Base-by-base conservation (phyloP, 23 tunicate genomes). In the Ciona savignyi region DNA sequence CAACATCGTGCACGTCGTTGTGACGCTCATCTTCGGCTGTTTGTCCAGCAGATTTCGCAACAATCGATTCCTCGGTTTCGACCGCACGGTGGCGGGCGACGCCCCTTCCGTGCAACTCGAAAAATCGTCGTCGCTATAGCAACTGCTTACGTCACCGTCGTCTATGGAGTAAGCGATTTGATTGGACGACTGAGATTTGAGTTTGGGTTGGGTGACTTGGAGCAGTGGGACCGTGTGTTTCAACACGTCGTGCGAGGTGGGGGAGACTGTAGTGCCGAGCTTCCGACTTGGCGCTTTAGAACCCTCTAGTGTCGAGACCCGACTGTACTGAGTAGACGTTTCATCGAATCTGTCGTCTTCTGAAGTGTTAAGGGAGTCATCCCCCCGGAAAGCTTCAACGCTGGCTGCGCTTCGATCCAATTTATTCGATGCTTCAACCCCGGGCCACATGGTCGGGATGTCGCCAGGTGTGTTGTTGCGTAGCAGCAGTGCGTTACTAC, bases 1-100 rank as follows among this genome's bases (percentile, higher is more conserved):
- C 22, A 77, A 63, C 72, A 77, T 34, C 33, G 81, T 77, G 63
- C 81, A 77, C 1, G 70, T 77, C 24, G 81, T 77, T 23, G 72
- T 23, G 1, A 66, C 72, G 33, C 81, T 77, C 34, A 66, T 20
- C 35, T 77, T 77, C 33, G 81, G 63, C 72, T 77, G 72, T 66
- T 77, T 77, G 25, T 77, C 81, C 32, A 30, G 27, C 23, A 65
- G 63, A 23, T 66, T 30, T 25, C 72, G 81, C 32, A 77, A 23
- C 23, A 77, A 35, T 2, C 72, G 81, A 32, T 66, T 27, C 25
- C 66, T 66, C 4, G 65, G 28, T 4, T 74, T 27, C 21, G 67
- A 20, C 61, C n/a, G 48, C n/a, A 1, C 22, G 2, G 31, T 1
- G 1, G 32, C n/a, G 2, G 11, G 63, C 63, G 32, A 30, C 28